phyloP scores from a whole-genome alignment of 2,113 vertebrate species.

The Pelodiscus sinensis region DNA sequence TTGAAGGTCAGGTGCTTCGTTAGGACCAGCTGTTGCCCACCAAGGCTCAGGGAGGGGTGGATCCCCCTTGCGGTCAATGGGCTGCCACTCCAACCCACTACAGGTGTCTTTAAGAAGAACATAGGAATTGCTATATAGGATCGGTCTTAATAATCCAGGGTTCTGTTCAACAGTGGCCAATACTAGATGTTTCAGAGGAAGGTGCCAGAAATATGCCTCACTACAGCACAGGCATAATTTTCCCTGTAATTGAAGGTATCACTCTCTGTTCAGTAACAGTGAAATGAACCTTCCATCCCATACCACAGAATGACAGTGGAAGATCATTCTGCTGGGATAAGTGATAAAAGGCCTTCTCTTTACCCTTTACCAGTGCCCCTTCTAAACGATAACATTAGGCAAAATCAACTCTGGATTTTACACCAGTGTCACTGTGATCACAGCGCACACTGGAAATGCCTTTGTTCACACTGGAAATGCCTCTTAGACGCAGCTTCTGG shows the following conservation, averaged over 20 bases:
- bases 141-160: not conserved
- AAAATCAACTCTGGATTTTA: rapidly evolving
- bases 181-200: not conserved
- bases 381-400: not conserved
- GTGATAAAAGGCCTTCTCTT: not conserved
- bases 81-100: no score
- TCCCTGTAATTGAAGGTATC: not conserved
- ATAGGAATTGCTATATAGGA: not conserved
- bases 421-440: rapidly evolving
- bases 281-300: not conserved
- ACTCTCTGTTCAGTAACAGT: not conserved
- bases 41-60: no score
- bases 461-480: rapidly evolving
- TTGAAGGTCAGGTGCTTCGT: no score
- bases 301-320: not conserved
- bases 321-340: not conserved
- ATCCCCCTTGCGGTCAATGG: no score
- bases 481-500: rapidly evolving
- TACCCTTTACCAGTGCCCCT: not conserved
- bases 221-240: not conserved
- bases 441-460: not conserved
- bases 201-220: not conserved
- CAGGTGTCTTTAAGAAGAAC: not conserved
- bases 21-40: no score
- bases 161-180: not conserved